Conservation (phyloP, 2,797 vertebrate species). For the Lates japonicus region DNA sequence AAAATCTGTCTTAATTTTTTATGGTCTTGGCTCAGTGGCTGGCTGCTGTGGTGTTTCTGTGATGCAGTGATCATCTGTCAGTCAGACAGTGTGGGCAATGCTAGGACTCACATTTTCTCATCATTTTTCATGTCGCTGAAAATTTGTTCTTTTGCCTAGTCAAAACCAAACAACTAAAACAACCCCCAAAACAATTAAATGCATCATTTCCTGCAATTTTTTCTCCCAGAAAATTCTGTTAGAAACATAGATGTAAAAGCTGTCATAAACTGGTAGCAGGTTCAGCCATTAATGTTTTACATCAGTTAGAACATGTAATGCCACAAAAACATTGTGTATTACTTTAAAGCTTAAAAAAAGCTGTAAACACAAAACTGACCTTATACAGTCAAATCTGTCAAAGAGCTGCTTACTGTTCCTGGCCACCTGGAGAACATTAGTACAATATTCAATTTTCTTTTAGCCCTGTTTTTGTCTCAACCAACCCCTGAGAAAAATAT, state of each 20-base stretch:
- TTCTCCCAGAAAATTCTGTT: background rate
- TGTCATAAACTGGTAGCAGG: background rate
- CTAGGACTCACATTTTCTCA: background rate
- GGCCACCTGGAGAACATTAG: background rate
- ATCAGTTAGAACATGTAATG: too few relatives aligned
- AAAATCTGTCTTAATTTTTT: constrained; percentile 6
- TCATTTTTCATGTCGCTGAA: background rate
- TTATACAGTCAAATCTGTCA: background rate
- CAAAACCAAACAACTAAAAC: background rate
- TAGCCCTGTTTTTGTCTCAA: background rate
- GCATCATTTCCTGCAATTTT: background rate
- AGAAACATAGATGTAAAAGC: too few relatives aligned
- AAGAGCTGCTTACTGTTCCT: background rate
- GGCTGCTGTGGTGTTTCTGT: background rate
- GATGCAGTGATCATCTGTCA: constrained; percentile 9
- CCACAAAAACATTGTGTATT: background rate
- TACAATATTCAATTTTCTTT: background rate
- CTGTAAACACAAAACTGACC: background rate
- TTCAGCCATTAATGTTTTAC: background rate
- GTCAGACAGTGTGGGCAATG: background rate
- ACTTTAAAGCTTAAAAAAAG: constrained; percentile 1
- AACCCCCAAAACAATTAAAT: background rate
- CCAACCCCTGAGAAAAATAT: background rate
- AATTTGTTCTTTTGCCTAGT: background rate
- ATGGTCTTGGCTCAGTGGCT: constrained; percentile 2